These are phyloP conservation scores for Thalpophila matura DNA, from an alignment of 2,888 invertebrate species.

Conservation along the genomic window DNA sequence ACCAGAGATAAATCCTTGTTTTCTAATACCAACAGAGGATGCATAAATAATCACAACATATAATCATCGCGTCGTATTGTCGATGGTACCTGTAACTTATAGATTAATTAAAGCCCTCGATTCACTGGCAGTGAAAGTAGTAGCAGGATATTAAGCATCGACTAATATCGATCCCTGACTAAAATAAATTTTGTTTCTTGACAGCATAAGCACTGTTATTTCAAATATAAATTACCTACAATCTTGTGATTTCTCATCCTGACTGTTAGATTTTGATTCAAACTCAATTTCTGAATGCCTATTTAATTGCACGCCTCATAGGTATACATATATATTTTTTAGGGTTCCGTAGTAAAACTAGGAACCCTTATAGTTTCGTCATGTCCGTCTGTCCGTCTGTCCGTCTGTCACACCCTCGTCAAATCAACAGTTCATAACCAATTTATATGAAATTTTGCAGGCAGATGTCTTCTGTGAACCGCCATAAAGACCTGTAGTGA, in stretches of 20 bases:
- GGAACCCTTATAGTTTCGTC: too few relatives aligned
- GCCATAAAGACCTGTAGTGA: too few relatives aligned
- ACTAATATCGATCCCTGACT: conserved; percentile 24
- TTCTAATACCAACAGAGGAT: conserved; percentile 3
- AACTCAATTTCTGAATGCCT: too few relatives aligned
- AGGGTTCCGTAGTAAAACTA: too few relatives aligned
- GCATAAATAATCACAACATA: conserved; percentile 17
- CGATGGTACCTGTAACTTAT: too few relatives aligned
- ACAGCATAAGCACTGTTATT: conserved; percentile 25
- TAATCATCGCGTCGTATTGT: conserved; percentile 34
- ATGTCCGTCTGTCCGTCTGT: too few relatives aligned
- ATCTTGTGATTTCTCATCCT: background rate
- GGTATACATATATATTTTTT: too few relatives aligned
- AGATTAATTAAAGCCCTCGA: conserved; percentile 27
- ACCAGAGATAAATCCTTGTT: background rate
- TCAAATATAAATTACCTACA: background rate
- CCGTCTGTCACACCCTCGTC: too few relatives aligned
- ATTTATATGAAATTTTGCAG: too few relatives aligned
- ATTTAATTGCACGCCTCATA: too few relatives aligned
- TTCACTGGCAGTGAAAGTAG: conserved; percentile 42
- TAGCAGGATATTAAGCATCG: conserved; percentile 29
- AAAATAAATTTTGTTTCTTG: conserved; percentile 33
- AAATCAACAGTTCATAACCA: too few relatives aligned
- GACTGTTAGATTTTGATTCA: background rate
- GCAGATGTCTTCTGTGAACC: too few relatives aligned